Evolutionary conservation across 2,888 invertebrate species (phyloP).

Genomic region (Schizaphis graminum): DNA sequence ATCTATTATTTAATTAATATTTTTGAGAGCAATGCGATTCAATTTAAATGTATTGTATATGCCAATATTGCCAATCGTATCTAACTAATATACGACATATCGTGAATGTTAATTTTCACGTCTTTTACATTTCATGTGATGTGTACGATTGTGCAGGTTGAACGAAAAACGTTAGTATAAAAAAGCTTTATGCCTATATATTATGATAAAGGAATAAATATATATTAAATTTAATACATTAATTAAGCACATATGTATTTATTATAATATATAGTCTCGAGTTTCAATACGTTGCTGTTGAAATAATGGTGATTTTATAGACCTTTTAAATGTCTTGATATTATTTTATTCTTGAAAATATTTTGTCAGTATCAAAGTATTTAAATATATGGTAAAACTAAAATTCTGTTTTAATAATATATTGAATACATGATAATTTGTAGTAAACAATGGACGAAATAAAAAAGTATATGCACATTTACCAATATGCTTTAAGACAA

Average conservation of each 20-base stretch:
- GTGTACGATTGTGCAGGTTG: not conserved
- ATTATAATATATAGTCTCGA: not conserved
- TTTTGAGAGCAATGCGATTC: not conserved
- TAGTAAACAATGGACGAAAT: not conserved
- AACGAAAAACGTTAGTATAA: not conserved
- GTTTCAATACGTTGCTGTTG: not conserved
- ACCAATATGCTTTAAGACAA: not conserved
- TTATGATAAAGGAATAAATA: not conserved
- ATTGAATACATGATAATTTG: not conserved
- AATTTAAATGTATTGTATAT: not conserved
- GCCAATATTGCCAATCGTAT: not conserved
- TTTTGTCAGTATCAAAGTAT: not conserved
- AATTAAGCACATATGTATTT: not conserved
- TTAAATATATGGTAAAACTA: not conserved
- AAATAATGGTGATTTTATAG: not conserved
- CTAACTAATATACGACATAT: not conserved
- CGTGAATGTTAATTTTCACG: not conserved
- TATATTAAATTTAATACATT: not conserved
- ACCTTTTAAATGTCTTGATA: not conserved
- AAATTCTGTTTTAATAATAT: not conserved
- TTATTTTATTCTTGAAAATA: not conserved
- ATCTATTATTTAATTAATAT: not conserved
- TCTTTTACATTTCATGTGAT: not conserved
- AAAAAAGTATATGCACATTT: not conserved
- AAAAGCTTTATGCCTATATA: not conserved